Evolutionary conservation across 2,113 vertebrate genomes (phyloP).

Genomic region (Bubo scandiacus): DNA sequence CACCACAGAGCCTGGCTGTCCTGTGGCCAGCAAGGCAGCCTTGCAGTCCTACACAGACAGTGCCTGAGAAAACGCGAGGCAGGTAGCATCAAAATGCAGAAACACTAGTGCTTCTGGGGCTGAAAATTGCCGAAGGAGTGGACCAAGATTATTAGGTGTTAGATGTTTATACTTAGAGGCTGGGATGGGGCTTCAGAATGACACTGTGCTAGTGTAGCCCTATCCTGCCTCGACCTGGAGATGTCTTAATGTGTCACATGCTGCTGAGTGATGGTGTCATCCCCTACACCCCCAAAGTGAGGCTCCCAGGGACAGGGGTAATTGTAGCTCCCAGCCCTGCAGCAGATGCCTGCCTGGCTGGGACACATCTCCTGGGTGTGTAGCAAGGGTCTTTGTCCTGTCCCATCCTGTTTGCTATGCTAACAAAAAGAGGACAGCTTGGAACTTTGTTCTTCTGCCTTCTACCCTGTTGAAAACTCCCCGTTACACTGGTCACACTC

Average conservation of each 20-base stretch:
- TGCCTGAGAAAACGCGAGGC: rapidly evolving
- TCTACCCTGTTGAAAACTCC: background rate
- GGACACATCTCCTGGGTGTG: background rate
- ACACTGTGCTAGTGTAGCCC: background rate
- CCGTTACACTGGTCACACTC: background rate
- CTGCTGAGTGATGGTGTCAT: background rate
- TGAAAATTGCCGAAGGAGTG: background rate
- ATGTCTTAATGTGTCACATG: background rate
- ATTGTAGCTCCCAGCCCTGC: background rate
- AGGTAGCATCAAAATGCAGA: background rate
- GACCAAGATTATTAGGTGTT: background rate
- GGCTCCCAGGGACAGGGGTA: background rate
- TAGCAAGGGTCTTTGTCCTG: background rate
- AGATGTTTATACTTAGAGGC: background rate
- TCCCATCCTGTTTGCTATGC: background rate
- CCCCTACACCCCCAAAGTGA: background rate
- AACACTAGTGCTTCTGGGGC: background rate
- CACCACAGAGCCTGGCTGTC: background rate
- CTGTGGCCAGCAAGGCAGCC: background rate
- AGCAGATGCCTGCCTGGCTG: background rate
- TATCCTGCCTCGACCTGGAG: background rate
- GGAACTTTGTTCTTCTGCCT: background rate
- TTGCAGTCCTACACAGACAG: background rate
- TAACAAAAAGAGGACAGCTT: background rate
- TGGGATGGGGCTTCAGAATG: background rate